These are phyloP conservation scores for Sicus ferrugineus DNA, from an alignment of 2,888 invertebrate genomes.

Conservation along the genomic window DNA sequence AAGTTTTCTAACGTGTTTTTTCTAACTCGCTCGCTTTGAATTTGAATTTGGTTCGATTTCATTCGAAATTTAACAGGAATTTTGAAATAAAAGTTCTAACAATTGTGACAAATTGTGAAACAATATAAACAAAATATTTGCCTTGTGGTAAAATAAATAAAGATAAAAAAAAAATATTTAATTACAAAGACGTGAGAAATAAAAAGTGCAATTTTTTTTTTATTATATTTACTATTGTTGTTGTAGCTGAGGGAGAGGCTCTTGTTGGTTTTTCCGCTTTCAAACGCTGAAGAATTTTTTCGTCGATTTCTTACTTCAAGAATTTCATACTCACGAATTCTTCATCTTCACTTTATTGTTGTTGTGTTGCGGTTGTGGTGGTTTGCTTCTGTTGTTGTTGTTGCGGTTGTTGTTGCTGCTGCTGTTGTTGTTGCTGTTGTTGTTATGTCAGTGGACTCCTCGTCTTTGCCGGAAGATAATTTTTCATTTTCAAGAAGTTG, in stretches of 20 bases:
- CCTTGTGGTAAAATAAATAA: neutral
- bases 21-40: constrained; percentile 10
- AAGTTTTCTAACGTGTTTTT: constrained; percentile 30
- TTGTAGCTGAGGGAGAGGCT: too few relatives aligned
- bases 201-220: neutral
- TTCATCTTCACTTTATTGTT: too few relatives aligned
- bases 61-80: constrained; percentile 1
- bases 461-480: too few relatives aligned
- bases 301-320: too few relatives aligned
- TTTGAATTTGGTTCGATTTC: neutral
- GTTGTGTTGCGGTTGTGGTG: too few relatives aligned
- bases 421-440: neutral
- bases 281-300: too few relatives aligned
- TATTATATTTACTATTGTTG: too few relatives aligned
- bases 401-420: neutral
- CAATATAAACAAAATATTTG: neutral
- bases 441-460: neutral
- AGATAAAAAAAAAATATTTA: neutral
- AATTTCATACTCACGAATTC: too few relatives aligned
- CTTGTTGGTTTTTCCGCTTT: too few relatives aligned
- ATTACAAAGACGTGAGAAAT: neutral
- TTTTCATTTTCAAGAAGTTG: too few relatives aligned
- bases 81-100: neutral
- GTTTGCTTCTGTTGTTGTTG: neutral
- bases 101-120: neutral